These are phyloP conservation scores for Caenorhabditis panamensis DNA, from an alignment of 2,888 invertebrate genomes.

Conservation along the genomic window DNA sequence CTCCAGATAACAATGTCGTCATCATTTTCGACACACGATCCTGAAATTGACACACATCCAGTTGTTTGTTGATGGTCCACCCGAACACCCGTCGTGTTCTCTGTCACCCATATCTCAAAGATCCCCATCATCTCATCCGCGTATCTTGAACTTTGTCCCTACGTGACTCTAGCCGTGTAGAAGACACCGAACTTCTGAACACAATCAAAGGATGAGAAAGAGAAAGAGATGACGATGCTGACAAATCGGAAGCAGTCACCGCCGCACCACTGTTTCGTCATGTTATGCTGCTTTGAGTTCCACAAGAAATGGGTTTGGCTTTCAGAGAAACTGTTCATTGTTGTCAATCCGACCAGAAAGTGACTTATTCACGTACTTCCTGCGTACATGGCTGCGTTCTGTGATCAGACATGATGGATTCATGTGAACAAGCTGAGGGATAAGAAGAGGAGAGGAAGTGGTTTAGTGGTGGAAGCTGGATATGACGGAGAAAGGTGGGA, in stretches of 20 bases:
- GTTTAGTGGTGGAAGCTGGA: slow-evolving; percentile 1
- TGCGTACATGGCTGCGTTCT: slow-evolving; percentile 15
- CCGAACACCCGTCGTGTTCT: too few relatives aligned
- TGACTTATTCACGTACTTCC: slow-evolving; percentile 17
- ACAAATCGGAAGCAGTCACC: slow-evolving; percentile 12
- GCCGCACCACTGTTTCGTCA: not conserved
- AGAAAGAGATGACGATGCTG: slow-evolving; percentile 3
- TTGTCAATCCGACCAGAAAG: slow-evolving; percentile 20
- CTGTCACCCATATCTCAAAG: slow-evolving; percentile 14
- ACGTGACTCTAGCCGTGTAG: slow-evolving; percentile 5
- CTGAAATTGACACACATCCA: not conserved
- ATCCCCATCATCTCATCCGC: not conserved
- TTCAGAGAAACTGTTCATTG: slow-evolving; percentile 20
- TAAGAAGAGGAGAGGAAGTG: not conserved
- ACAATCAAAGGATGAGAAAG: slow-evolving; percentile 11
- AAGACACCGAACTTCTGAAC: slow-evolving; percentile 19
- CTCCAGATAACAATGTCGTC: too few relatives aligned
- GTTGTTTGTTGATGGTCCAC: not conserved
- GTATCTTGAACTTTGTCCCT: slow-evolving; percentile 11
- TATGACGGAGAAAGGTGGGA: not conserved
- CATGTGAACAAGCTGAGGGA: slow-evolving; percentile 11
- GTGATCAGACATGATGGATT: slow-evolving; percentile 10
- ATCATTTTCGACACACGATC: too few relatives aligned
- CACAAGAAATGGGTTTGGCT: too few relatives aligned
- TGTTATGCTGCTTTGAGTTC: too few relatives aligned